Percentiles rank a stretch among this genome's conserved stretches.
phyloP scores from a whole-genome alignment of 2,888 invertebrate genomes.

The Caenorhabditis japonica region DNA sequence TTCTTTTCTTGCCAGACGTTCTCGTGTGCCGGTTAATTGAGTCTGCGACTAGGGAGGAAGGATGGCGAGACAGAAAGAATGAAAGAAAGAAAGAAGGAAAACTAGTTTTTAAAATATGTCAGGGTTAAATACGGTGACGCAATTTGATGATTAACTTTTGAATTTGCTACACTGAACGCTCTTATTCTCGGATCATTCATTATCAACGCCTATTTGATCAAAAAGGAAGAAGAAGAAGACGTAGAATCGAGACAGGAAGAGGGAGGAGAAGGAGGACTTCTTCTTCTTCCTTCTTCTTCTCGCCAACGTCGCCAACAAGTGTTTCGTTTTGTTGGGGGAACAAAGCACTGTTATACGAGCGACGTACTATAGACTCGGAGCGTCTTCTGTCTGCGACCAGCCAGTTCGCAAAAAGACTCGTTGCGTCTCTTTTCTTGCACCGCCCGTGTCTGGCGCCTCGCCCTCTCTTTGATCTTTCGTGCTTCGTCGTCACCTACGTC shows the following conservation, averaged over 20 bases:
- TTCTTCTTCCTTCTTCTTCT: no score
- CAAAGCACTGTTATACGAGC: slow-evolving; percentile 18
- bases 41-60: slow-evolving; percentile 2
- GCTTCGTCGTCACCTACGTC: slow-evolving; percentile 1
- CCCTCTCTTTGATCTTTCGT: background rate
- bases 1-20: background rate
- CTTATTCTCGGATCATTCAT: no score
- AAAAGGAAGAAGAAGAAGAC: no score
- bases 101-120: slow-evolving; percentile 41
- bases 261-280: no score
- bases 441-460: slow-evolving; percentile 18
- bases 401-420: slow-evolving; percentile 19
- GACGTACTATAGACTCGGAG: slow-evolving; percentile 19
- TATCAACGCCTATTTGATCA: slow-evolving; percentile 4
- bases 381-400: slow-evolving; percentile 3
- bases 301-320: no score
- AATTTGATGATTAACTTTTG: no score
- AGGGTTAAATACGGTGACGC: slow-evolving; percentile 23
- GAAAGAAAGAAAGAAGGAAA: background rate
- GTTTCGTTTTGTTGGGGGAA: slow-evolving; percentile 3
- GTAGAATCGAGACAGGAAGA: no score
- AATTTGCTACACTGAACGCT: no score
- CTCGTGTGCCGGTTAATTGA: slow-evolving; percentile 12
- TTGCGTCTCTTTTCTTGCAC: slow-evolving; percentile 11
- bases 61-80: background rate